phyloP scores from a whole-genome alignment of 2,113 vertebrate species.

The Dryoscopus gambensis region DNA sequence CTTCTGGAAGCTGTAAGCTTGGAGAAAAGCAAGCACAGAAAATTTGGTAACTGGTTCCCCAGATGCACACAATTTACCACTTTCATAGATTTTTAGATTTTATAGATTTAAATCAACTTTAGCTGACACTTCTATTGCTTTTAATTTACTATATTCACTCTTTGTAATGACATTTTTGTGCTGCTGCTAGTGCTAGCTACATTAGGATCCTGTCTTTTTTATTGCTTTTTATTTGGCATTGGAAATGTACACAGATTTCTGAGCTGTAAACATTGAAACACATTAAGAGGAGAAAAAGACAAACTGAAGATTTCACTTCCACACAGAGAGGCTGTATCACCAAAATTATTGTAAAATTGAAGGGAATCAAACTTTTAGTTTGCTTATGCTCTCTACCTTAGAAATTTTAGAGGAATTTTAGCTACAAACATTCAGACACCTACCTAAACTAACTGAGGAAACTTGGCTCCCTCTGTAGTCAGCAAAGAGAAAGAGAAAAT shows the following conservation, averaged over 20 bases:
- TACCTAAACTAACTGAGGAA: background rate
- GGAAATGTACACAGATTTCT: background rate
- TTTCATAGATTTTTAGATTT: background rate
- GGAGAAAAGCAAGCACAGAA: background rate
- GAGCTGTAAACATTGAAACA: background rate
- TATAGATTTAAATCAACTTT: background rate
- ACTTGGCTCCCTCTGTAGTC: conserved; percentile 56
- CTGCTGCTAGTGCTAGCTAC: background rate
- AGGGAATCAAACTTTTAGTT: background rate
- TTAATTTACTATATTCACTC: background rate
- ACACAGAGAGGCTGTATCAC: background rate
- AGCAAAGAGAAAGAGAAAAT: background rate
- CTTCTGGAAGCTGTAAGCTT: background rate
- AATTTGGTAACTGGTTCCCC: background rate
- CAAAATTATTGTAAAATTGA: background rate
- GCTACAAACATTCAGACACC: background rate
- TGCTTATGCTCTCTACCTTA: background rate
- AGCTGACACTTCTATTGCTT: background rate
- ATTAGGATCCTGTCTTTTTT: background rate
- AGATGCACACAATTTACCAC: background rate
- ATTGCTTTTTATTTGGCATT: background rate
- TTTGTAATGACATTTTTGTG: background rate
- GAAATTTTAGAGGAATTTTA: background rate
- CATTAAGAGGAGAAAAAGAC: background rate
- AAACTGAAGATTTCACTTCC: background rate